phyloP scores from a whole-genome alignment of 1,140 invertebrate genomes.

The Drosophila navojoa region DNA sequence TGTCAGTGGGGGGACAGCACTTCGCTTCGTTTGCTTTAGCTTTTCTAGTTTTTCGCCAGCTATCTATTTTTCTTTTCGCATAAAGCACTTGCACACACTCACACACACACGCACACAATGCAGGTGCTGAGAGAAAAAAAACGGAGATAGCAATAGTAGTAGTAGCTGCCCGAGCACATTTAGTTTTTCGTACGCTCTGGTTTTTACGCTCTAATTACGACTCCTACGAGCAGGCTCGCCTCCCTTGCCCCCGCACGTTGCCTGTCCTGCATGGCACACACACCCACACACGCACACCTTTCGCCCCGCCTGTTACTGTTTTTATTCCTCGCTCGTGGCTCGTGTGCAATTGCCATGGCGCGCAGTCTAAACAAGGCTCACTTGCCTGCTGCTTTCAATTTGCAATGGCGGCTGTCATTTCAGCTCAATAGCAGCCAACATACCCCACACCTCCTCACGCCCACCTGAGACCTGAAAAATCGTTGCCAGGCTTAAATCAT shows the following conservation, averaged over 20 bases:
- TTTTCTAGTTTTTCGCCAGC: conserved; percentile 77
- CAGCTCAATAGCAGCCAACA: conserved; percentile 69
- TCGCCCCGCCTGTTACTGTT: conserved; percentile 32
- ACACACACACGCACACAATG: conserved; percentile 52
- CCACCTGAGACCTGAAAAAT: conserved; percentile 29
- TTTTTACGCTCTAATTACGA: conserved; percentile 82
- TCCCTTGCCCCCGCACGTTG: neutral
- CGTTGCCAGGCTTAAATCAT: conserved; percentile 17
- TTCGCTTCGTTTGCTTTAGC: conserved; percentile 79
- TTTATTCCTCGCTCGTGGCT: conserved; percentile 40
- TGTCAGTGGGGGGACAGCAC: conserved; percentile 71
- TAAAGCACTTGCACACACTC: conserved; percentile 65
- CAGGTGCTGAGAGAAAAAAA: conserved; percentile 51
- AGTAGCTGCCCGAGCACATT: conserved; percentile 76
- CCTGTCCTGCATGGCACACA: conserved; percentile 4
- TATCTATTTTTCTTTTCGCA: conserved; percentile 79
- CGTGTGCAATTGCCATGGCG: conserved; percentile 79
- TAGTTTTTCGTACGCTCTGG: conserved; percentile 81
- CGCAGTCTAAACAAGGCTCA: conserved; percentile 77
- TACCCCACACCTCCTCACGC: neutral
- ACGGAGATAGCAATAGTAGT: conserved; percentile 55
- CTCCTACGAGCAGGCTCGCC: conserved; percentile 56
- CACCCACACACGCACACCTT: conserved; percentile 2
- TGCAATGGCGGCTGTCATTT: conserved; percentile 79
- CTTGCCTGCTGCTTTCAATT: conserved; percentile 78